phyloP scores from a whole-genome alignment of 1,140 invertebrate species.

The Dendroctonus ponderosae region DNA sequence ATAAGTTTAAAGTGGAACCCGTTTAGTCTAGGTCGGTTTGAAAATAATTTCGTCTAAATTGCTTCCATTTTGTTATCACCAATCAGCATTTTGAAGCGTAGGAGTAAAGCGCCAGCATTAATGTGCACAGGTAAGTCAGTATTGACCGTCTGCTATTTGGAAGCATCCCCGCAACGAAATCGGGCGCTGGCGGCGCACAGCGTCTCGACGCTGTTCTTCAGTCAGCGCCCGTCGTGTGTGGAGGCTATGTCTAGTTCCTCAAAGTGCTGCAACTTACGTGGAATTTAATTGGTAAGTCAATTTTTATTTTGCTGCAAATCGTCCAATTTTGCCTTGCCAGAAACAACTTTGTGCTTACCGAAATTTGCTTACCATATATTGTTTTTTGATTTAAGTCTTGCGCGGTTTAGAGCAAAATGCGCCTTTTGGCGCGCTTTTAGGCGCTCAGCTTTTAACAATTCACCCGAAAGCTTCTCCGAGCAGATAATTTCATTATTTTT shows the following conservation, averaged over 20 bases:
- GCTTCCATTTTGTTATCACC: slow-evolving; percentile 3
- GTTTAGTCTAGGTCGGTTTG: too few relatives aligned
- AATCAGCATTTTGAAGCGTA: slow-evolving; percentile 33
- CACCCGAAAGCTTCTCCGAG: too few relatives aligned
- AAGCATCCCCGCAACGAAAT: slow-evolving; percentile 44
- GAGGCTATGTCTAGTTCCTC: slow-evolving; percentile 48
- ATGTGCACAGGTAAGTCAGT: slow-evolving; percentile 40
- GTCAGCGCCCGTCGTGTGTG: slow-evolving; percentile 47
- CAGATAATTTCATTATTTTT: too few relatives aligned
- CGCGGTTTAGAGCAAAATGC: too few relatives aligned
- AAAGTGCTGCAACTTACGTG: slow-evolving; percentile 40
- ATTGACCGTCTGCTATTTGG: slow-evolving; percentile 49
- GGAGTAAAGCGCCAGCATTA: slow-evolving; percentile 30
- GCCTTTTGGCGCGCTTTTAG: too few relatives aligned
- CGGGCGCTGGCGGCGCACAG: slow-evolving; percentile 48
- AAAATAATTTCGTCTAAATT: too few relatives aligned
- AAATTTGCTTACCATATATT: too few relatives aligned
- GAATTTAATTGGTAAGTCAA: slow-evolving; percentile 47
- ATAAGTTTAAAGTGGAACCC: too few relatives aligned
- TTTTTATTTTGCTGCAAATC: slow-evolving; percentile 3
- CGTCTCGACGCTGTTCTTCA: slow-evolving; percentile 45
- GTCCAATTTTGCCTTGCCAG: too few relatives aligned
- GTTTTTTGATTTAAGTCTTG: too few relatives aligned
- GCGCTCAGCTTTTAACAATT: too few relatives aligned
- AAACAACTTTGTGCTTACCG: too few relatives aligned